phyloP scores from a whole-genome alignment of 2,888 invertebrate genomes.

The Epinotia bilunana region DNA sequence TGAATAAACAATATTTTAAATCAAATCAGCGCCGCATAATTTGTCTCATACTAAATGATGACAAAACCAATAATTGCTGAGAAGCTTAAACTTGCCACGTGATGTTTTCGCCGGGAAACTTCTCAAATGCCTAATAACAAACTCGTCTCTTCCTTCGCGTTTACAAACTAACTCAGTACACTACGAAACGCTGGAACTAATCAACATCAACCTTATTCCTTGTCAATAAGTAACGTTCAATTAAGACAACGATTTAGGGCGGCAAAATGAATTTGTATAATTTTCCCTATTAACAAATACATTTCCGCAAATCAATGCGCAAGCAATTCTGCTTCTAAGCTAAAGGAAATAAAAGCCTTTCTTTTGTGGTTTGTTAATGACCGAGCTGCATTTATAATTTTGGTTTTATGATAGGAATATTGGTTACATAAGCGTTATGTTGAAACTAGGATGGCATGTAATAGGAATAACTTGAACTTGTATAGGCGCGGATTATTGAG shows the following conservation, averaged over 20 bases:
- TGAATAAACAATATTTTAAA: no score
- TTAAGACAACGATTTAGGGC: neutral
- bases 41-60: constrained; percentile 21
- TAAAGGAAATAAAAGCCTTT: neutral
- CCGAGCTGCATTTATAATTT: neutral
- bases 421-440: constrained; percentile 25
- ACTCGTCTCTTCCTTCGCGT: constrained; percentile 38
- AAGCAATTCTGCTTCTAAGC: constrained; percentile 12
- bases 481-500: constrained; percentile 11
- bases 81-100: constrained; percentile 39
- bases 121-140: constrained; percentile 43
- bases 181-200: neutral
- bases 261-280: constrained; percentile 14
- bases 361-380: neutral
- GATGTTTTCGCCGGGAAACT: constrained; percentile 40
- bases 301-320: neutral
- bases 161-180: neutral
- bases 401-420: constrained; percentile 16
- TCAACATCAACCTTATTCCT: constrained; percentile 3
- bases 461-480: constrained; percentile 30
- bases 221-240: constrained; percentile 1
- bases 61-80: constrained; percentile 33
- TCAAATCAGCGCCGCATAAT: neutral
- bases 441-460: constrained; percentile 28
- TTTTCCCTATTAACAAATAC: constrained; percentile 7